Base-by-base conservation (phyloP, 2,797 vertebrate genomes). In the Dendrocincla fuliginosa region DNA sequence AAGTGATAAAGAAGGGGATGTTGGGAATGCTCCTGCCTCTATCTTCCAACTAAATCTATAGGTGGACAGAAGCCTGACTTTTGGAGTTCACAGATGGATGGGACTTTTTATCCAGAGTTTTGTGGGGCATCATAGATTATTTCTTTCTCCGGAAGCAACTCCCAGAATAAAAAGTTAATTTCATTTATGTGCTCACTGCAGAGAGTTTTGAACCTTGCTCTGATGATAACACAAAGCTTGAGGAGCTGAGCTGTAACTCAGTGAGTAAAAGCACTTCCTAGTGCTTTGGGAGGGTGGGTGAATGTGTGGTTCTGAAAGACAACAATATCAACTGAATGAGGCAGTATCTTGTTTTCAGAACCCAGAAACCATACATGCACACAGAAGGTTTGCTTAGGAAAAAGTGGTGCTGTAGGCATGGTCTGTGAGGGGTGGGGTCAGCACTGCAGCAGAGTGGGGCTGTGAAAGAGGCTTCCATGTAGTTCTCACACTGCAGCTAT, bases 401-500 rank as follows among this genome's bases (percentile, higher is more conserved):
- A 91, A 55, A 30, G 28, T 30, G 25, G 9, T 90, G 65, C 33
- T 39, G 35, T 28, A 69, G 47, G 32, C 46, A 90, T 30, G 35
- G 50, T 30, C 56, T n/a, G 3, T 50, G 73, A 76, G 32, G 18
- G 8, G 3, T 9, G 42, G 7, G 5, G 5, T 69, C 61, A 59
- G 52, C 27, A 52, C 28, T 32, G 46, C 7, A 2, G 3, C 3
- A 30, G 3, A 23, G 7, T 1, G 4, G 2, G 13, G 5, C 39
- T 57, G 20, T 28, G 35, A 61, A 77, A 63, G 67, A 84, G 24
- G 11, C 2, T 68, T 81, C 44, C 12, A 11, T 2, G 1, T 74
- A 9, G 33, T 86, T 24, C 14, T 86, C 49, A 46, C 55, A 16
- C 13, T 78, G 73, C 37, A 71, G 46, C 53, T 13, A 19, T 14